phyloP scores from a whole-genome alignment of 2,888 invertebrate genomes.

The Hypena proboscidalis region DNA sequence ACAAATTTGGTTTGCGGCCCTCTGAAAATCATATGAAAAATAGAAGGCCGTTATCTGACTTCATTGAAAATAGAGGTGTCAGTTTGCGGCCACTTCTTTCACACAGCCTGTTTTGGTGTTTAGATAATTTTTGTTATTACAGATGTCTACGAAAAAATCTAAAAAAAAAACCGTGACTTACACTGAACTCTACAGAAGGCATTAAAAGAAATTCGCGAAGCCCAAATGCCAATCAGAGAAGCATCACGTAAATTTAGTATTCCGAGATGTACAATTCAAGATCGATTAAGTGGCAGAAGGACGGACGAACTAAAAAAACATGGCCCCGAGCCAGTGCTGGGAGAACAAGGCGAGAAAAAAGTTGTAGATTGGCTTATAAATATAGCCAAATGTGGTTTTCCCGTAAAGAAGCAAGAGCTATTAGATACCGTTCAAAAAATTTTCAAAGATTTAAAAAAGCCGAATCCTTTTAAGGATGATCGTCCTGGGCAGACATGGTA shows the following conservation, averaged over 20 bases:
- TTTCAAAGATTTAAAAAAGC: conserved; percentile 11
- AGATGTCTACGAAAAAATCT: conserved; percentile 4
- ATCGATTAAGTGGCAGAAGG: conserved; percentile 18
- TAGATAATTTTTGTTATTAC: conserved; percentile 4
- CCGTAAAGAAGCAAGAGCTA: conserved; percentile 43
- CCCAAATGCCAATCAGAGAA: conserved; percentile 1
- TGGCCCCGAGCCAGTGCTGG: conserved; percentile 30
- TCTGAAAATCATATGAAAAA: conserved; percentile 12
- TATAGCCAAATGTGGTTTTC: conserved; percentile 50
- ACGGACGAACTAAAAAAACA: conserved; percentile 18
- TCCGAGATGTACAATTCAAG: conserved; percentile 12
- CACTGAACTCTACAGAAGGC: conserved; percentile 8
- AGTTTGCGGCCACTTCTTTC: conserved; percentile 14
- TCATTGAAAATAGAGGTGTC: conserved; percentile 11
- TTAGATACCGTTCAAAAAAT: conserved; percentile 44
- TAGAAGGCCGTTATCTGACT: conserved; percentile 15
- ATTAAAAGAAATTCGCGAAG: conserved; percentile 9
- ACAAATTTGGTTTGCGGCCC: conserved; percentile 9
- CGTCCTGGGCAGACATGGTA: conserved; percentile 30
- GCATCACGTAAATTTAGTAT: conserved; percentile 10
- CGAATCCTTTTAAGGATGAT: conserved; percentile 10
- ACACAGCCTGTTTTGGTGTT: conserved; percentile 11
- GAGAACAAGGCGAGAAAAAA: conserved; percentile 25
- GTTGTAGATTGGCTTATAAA: conserved; percentile 37
- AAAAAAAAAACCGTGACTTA: conserved; percentile 1